Percentiles rank a stretch among this genome's conserved stretches.
phyloP scores from a whole-genome alignment of 2,888 invertebrate genomes.

The Conomelus anceps region DNA sequence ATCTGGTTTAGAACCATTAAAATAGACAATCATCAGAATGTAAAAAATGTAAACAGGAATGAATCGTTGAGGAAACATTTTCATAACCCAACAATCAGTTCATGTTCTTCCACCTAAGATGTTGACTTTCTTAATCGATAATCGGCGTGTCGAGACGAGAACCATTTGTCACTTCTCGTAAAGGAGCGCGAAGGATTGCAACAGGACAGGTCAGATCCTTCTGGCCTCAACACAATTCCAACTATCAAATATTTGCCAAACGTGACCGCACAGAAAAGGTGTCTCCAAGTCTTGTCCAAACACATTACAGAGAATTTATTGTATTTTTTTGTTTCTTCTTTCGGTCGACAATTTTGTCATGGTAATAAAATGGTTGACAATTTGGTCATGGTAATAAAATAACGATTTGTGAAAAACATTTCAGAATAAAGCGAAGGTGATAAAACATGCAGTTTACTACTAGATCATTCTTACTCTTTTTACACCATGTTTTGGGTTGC shows the following conservation, averaged over 20 bases:
- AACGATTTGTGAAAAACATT: not conserved
- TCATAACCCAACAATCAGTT: not conserved
- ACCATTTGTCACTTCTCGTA: not conserved
- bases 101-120: not conserved
- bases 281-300: not conserved
- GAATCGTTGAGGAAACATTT: too few species aligned
- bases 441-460: not conserved
- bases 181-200: not conserved
- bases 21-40: too few species aligned
- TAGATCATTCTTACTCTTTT: too few species aligned
- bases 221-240: too few species aligned
- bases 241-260: not conserved
- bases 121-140: not conserved
- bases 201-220: not conserved
- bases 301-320: not conserved
- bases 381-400: not conserved
- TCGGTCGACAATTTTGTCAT: not conserved
- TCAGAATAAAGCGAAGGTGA: not conserved
- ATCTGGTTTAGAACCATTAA: too few species aligned
- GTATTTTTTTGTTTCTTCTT: not conserved
- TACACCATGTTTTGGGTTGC: not conserved
- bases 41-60: too few species aligned
- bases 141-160: not conserved
- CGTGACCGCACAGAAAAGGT: not conserved
- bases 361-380: not conserved